These are phyloP conservation scores for Phodopus roborovskii DNA, from an alignment of 2,113 vertebrate species.

Conservation along the genomic window DNA sequence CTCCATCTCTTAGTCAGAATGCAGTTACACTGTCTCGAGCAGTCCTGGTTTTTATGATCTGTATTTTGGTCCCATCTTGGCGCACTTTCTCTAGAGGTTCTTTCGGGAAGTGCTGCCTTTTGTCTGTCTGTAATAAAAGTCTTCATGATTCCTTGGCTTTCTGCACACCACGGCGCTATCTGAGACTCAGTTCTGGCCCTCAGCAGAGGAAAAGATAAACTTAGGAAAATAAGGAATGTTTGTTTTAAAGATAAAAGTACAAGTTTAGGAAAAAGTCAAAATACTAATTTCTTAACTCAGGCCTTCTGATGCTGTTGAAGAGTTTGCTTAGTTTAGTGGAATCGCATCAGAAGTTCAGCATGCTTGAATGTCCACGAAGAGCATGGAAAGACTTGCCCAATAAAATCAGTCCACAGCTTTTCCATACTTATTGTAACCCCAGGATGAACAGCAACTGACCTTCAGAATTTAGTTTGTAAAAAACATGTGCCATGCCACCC, in stretches of 20 bases:
- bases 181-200: background rate
- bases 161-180: background rate
- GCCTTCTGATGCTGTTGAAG: background rate
- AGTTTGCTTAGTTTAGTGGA: slow-evolving; percentile 26
- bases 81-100: background rate
- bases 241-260: slow-evolving; percentile 40
- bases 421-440: background rate
- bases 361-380: background rate
- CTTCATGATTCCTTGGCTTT: background rate
- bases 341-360: background rate
- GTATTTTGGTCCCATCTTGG: background rate
- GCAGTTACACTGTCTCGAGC: background rate
- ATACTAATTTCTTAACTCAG: background rate
- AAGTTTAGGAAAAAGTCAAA: slow-evolving; percentile 37
- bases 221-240: slow-evolving; percentile 14
- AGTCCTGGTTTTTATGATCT: background rate
- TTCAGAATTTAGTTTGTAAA: slow-evolving; percentile 70
- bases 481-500: slow-evolving; percentile 44
- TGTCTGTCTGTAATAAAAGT: background rate
- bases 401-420: background rate
- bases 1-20: background rate
- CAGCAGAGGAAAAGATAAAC: background rate
- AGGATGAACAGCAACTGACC: slow-evolving; percentile 46
- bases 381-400: background rate
- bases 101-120: background rate